Base-by-base conservation (phyloP, 2,113 vertebrate genomes). In the Coptodon rendalli region DNA sequence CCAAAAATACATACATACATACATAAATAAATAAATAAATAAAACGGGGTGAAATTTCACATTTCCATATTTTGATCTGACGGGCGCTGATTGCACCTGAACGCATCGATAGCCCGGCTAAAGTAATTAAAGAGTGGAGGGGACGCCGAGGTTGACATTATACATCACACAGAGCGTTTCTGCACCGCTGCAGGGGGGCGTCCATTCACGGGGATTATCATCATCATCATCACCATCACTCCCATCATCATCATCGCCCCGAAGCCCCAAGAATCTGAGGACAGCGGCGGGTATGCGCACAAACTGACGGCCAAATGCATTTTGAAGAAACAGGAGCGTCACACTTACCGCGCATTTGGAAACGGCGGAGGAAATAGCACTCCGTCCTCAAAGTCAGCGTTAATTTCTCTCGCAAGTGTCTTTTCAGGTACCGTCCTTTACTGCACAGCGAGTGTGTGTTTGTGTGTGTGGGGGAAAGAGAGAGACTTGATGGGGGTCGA, bases 301-400 rank as follows among this genome's bases (percentile, higher is more conserved):
- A 11, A 17, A 57, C 80, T 16, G 29, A 83, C 34, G 13, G n/a
- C 24, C 73, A 22, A 48, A 17, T 27, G 71, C 83, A 24, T 82
- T 56, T 22, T 68, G 63, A 68, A 2, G 63, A 78, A 24, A 2
- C 16, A 50, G 27, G 36, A 73, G 85, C 89, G 66, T 88, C 68
- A 59, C 84, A 93, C 96, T 96, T 93, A 96, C 96, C 96, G 87
- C 63, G 83, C 81, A 27, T 90, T 92, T 82, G 57, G 86, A 87
- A 73, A 86, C 17, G 29, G 71, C 59, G n/a, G 63, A 80, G 68
- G 63, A 38, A 10, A 73, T 78, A 52, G 48, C 73, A 85, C 90
- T 16, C 54, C 59, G 91, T 93, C 89, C 89, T 94, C 87, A 94
- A 92, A 92, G 87, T 84, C 36, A 80, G 79, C 17, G 83, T 50